Conservation (phyloP, 2,113 vertebrate species). For the Sylvia atricapilla region DNA sequence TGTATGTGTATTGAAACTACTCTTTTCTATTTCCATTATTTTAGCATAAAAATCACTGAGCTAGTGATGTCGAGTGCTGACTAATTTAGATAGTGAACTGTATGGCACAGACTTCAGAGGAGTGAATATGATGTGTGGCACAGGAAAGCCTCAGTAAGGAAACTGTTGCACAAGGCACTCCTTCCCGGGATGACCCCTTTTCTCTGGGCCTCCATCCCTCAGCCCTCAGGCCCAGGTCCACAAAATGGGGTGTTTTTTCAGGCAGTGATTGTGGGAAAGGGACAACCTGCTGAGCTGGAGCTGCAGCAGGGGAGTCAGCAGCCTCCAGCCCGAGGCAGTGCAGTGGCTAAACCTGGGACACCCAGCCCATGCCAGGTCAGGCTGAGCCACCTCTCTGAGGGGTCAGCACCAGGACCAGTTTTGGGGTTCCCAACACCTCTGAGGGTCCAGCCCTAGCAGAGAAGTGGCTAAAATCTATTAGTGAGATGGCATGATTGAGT, state of each 20-base stretch:
- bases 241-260: background rate
- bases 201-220: background rate
- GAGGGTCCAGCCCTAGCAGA: too few species aligned
- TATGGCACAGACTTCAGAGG: background rate
- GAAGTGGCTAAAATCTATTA: too few species aligned
- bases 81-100: background rate
- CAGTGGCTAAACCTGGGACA: fast-evolving
- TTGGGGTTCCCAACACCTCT: too few species aligned
- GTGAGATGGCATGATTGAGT: too few species aligned
- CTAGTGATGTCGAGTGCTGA: background rate
- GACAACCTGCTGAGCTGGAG: background rate
- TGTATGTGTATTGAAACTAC: background rate
- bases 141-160: background rate
- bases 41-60: background rate
- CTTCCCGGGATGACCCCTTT: background rate
- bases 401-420: fast-evolving
- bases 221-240: background rate
- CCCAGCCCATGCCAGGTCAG: fast-evolving
- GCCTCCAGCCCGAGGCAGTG: too few species aligned
- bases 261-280: fast-evolving
- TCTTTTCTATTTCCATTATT: background rate
- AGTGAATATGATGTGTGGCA: background rate
- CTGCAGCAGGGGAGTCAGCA: background rate
- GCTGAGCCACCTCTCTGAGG: fast-evolving
- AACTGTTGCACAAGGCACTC: background rate